A percentile compares a stretch with the other conserved stretches of the same genome.
Conservation (phyloP, 2,113 vertebrate genomes). For the Carassius auratus region DNA sequence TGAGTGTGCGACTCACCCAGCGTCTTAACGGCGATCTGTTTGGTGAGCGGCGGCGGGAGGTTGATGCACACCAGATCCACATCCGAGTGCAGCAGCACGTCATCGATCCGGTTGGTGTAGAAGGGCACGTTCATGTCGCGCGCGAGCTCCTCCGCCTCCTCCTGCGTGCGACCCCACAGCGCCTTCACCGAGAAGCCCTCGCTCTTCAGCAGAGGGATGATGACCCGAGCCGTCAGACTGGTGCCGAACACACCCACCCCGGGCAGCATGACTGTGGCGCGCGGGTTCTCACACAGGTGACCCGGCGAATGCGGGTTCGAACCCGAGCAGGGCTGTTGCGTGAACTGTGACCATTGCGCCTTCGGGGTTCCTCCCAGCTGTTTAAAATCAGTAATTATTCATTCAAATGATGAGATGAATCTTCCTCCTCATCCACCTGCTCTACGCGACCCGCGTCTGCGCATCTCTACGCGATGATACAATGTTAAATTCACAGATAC, state of each 20-base stretch:
- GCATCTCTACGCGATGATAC: background rate
- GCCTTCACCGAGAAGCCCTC: conserved; percentile 95
- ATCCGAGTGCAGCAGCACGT: conserved; percentile 95
- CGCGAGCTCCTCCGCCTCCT: conserved; percentile 97
- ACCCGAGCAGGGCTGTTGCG: background rate
- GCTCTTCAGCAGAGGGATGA: conserved; percentile 92
- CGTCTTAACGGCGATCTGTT: conserved; percentile 96
- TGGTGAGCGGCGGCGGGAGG: conserved; percentile 93
- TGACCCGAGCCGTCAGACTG: conserved; percentile 92
- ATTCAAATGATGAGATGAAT: background rate
- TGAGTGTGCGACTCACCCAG: conserved; percentile 81
- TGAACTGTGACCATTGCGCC: background rate
- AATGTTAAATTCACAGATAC: background rate
- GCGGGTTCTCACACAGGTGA: conserved; percentile 12
- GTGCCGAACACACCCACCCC: conserved; percentile 98
- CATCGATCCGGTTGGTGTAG: conserved; percentile 96
- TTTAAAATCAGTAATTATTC: background rate
- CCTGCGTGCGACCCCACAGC: conserved; percentile 93
- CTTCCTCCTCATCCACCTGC: conserved; percentile 3
- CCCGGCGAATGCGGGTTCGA: background rate
- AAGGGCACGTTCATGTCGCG: conserved; percentile 97
- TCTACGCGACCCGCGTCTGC: background rate
- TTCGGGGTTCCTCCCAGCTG: background rate
- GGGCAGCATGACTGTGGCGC: conserved; percentile 87
- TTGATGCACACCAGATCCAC: conserved; percentile 98